phyloP scores from a whole-genome alignment of 2,888 invertebrate genomes.

The Tetrapedia diversipes region DNA sequence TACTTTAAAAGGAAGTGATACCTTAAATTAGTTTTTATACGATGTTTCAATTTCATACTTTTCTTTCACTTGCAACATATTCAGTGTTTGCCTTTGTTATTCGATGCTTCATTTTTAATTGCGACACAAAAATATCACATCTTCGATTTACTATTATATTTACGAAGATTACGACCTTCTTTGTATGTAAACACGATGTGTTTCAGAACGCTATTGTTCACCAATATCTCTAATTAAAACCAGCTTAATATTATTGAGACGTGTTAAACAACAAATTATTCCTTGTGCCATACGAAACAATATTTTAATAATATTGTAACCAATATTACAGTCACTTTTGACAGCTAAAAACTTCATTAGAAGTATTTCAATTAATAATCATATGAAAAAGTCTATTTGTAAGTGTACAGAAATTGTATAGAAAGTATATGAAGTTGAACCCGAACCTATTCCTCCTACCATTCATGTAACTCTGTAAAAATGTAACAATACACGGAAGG shows the following conservation, averaged over 20 bases:
- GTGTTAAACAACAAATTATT: constrained; percentile 62
- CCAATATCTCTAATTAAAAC: constrained; percentile 29
- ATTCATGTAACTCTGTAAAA: constrained; percentile 50
- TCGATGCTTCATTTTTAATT: constrained; percentile 19
- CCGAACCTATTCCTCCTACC: constrained; percentile 58
- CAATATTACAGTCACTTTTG: constrained; percentile 51
- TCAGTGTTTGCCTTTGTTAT: no score
- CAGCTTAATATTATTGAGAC: constrained; percentile 42
- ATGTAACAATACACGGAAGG: constrained; percentile 42
- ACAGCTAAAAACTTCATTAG: constrained; percentile 37
- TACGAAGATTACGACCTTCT: constrained; percentile 17
- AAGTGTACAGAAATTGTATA: constrained; percentile 73
- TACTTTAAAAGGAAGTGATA: constrained; percentile 57
- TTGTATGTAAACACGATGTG: constrained; percentile 21
- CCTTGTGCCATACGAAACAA: constrained; percentile 77
- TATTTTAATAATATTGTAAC: constrained; percentile 67
- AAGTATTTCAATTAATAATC: constrained; percentile 51
- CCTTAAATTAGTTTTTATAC: constrained; percentile 34
- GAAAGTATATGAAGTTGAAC: constrained; percentile 70
- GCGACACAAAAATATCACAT: constrained; percentile 6
- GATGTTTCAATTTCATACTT: constrained; percentile 29
- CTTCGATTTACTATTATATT: constrained; percentile 18
- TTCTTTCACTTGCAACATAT: constrained; percentile 22
- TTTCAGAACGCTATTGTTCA: constrained; percentile 38
- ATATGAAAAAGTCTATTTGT: constrained; percentile 68